Evolutionary conservation across 2,888 invertebrate species (phyloP), one percentile per base, ranked within the genome.

Genomic region (Minunthozetes semirufus): DNA sequence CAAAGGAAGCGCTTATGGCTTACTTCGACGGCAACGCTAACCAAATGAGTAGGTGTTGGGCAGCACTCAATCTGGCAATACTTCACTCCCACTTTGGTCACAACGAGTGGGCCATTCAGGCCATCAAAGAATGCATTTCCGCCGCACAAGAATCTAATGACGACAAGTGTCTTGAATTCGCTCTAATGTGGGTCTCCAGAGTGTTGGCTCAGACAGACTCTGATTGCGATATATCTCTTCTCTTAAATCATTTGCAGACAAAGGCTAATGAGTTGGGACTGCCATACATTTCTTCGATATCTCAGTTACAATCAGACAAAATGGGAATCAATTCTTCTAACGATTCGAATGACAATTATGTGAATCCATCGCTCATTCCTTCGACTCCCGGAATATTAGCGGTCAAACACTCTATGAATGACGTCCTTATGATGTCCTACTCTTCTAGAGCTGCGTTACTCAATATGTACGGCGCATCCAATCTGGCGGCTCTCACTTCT

Each of bases 11-110:
- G 22, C 53, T 77, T 6, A 50, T 72, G 22, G 75, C 76, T 25
- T 77, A 76, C 63, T 77, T 77, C 72, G 77, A 77, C 61, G 71
- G 73, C 15, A 48, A 42, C 29, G 17, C 73, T 22, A 63, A 74
- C 38, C 53, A 71, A 38, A 27, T 33, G 46, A 66, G 19, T 38
- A 15, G 63, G 33, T 76, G 77, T 72, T 77, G 76, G 76, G 19
- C 77, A 9, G 74, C 77, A n/a, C 56, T 77, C 3, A 77, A 77
- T 53, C 59, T 71, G 19, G 76, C 77, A 8, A 74, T 76, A 13
- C 72, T 76, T 59, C 61, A 76, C 42, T 73, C 53, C 8, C 76
- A 77, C 38, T 76, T 76, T 46, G 42, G 48, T 1, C 74, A 77
- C 22, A 38, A 74, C 53, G 63, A 70, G 17, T 50, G 73, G 38